Evolutionary conservation across 2,797 vertebrate genomes (phyloP), one percentile per base, ranked within the genome.

Genomic region (Tapirus indicus): DNA sequence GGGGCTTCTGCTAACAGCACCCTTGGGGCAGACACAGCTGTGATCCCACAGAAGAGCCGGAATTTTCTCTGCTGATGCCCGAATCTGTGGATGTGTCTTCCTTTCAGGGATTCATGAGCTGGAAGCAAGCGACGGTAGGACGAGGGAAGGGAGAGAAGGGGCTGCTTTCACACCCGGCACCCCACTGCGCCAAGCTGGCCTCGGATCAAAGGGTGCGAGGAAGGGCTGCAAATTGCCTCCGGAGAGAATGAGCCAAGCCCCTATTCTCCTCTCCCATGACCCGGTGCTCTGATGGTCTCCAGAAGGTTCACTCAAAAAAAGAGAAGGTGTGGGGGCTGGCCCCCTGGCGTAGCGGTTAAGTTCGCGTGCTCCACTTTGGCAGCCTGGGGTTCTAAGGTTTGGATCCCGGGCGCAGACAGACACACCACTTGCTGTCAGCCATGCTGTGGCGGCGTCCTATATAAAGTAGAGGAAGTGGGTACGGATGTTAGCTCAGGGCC

Each of bases 31-130:
- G 91, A 54, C 84, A 94, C 47, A 32, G 60, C 20, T 97, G 96
- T 72, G 95, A 64, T 96, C 97, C 96, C 95, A 94, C 71, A 56
- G 97, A 92, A 62, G 97, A 92, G 80, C 94, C 90, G 64, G 92
- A 93, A 95, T 7, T 38, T 0, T 96, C 90, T 96, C 95, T 77
- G 69, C 92, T 89, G 91, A 98, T 96, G 78, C 83, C 95, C 64
- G 96, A 58, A 79, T 93, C 83, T 69, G 80, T 97, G 91, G 87
- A 11, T 58, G 88, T 38, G 38, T 32, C 74, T 89, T 29, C 87
- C 66, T 71, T 85, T 72, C 96, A 89, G 74, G 88, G 8, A 49
- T 78, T 47, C 35, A 54, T 27, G 66, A 69, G 66, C n/a, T 20
- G n/a, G 66, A 69, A 69, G 66, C 66, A 69, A 95, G 95, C 88